These are phyloP conservation scores for Maconellicoccus hirsutus DNA, from an alignment of 1,140 invertebrate species.

Conservation along the genomic window DNA sequence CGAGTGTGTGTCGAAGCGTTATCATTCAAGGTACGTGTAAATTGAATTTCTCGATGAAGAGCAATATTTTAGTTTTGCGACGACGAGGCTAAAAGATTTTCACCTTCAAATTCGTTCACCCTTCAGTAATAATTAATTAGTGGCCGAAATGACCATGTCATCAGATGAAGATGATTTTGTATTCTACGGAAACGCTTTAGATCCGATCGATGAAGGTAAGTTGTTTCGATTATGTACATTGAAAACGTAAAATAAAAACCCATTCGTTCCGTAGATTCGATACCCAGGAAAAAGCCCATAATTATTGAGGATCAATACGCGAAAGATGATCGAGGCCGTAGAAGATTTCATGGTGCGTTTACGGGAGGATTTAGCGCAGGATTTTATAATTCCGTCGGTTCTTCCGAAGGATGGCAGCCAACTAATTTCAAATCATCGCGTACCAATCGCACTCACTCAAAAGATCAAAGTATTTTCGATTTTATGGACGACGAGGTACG, in stretches of 20 bases:
- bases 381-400: conserved; percentile 92
- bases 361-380: conserved; percentile 98
- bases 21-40: no score
- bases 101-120: no score
- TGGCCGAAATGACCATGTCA: conserved; percentile 31
- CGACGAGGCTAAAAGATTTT: no score
- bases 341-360: conserved; percentile 97
- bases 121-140: no score
- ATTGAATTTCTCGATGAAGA: no score
- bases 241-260: not conserved
- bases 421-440: conserved; percentile 83
- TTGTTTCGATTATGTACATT: not conserved
- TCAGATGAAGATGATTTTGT: conserved; percentile 51
- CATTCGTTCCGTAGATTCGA: conserved; percentile 49
- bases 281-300: conserved; percentile 63
- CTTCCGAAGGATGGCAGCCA: conserved; percentile 90
- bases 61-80: no score
- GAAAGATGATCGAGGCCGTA: conserved; percentile 74
- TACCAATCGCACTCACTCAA: conserved; percentile 44
- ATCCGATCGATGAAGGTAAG: conserved; percentile 65
- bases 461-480: conserved; percentile 64
- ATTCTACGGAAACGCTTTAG: conserved; percentile 59
- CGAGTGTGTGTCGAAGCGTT: no score
- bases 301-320: conserved; percentile 82
- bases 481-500: conserved; percentile 96